Conservation (phyloP, 2,888 invertebrate genomes). For the Lasioglossum malachurum region DNA sequence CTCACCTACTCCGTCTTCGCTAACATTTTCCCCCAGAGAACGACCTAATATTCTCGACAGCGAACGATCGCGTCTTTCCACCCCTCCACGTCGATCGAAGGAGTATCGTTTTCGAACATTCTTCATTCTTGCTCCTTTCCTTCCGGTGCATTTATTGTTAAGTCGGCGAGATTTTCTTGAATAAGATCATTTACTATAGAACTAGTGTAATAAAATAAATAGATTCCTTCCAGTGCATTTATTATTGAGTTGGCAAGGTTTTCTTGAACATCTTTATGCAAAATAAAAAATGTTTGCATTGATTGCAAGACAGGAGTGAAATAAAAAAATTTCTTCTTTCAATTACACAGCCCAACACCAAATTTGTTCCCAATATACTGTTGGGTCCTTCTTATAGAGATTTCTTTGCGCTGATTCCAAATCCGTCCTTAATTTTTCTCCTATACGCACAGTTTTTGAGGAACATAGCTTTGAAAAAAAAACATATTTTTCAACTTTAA, state of each 20-base stretch:
- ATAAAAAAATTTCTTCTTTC: too few species aligned
- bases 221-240: background rate
- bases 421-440: too few species aligned
- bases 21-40: constrained; percentile 4
- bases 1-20: constrained; percentile 23
- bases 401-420: too few species aligned
- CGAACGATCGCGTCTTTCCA: background rate
- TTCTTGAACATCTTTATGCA: background rate
- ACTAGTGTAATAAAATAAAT: background rate
- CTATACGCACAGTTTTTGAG: too few species aligned
- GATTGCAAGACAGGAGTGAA: too few species aligned
- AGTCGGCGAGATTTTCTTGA: background rate
- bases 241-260: background rate
- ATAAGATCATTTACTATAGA: background rate
- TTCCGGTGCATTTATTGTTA: background rate
- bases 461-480: too few species aligned
- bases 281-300: too few species aligned
- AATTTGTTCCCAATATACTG: too few species aligned
- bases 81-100: background rate
- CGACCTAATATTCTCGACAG: constrained; percentile 19
- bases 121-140: background rate
- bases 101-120: background rate
- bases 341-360: too few species aligned
- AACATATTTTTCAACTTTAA: too few species aligned
- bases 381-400: too few species aligned